Evolutionary conservation across 64 coral and sea anemone genomes (phyloP).

Genomic region (Montipora sp.): DNA sequence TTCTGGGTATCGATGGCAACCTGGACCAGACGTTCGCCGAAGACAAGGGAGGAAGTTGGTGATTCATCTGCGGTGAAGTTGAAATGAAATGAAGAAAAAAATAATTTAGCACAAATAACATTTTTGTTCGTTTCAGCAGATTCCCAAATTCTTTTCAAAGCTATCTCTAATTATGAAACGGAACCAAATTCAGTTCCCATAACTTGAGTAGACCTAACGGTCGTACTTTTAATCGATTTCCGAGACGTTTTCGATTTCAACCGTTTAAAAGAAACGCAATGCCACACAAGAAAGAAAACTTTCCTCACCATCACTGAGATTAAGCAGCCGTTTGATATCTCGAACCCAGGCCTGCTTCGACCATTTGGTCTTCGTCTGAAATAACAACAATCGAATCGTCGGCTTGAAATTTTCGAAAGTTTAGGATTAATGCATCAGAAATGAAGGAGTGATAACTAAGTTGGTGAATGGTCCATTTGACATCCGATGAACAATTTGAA

Average conservation of each 20-base stretch:
- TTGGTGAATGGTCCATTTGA: too few species aligned
- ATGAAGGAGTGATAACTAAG: neutral
- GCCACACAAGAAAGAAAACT: neutral
- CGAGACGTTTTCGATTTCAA: too few species aligned
- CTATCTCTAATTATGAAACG: too few species aligned
- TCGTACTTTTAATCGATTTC: too few species aligned
- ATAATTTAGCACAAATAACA: too few species aligned
- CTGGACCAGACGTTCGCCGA: constrained; percentile 4
- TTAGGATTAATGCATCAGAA: neutral
- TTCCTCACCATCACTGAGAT: constrained; percentile 68
- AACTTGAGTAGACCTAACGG: too few species aligned
- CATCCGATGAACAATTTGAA: too few species aligned
- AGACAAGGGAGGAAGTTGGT: neutral
- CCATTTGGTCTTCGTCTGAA: constrained; percentile 78
- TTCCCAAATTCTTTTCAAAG: too few species aligned
- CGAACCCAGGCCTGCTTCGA: constrained; percentile 84
- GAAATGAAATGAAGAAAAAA: too few species aligned
- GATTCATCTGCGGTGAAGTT: constrained; percentile 12
- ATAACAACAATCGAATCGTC: neutral
- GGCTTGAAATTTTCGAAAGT: neutral
- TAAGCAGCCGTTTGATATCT: constrained; percentile 82
- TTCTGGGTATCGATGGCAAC: neutral
- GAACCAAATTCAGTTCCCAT: too few species aligned
- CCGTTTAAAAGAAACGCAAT: too few species aligned
- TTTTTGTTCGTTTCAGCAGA: too few species aligned